phyloP scores from a whole-genome alignment of 2,113 vertebrate genomes.

The Desmodus rotundus region DNA sequence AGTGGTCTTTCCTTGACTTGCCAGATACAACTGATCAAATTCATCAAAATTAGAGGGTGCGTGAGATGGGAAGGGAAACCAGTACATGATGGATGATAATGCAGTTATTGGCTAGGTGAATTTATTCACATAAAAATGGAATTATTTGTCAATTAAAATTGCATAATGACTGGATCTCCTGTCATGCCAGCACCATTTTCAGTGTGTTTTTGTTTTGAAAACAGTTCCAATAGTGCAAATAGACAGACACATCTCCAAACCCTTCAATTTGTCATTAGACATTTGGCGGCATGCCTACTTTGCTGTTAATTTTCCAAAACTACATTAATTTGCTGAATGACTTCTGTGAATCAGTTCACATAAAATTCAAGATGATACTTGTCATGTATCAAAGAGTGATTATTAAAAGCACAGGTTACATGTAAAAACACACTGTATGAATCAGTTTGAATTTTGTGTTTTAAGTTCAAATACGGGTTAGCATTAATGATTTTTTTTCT shows the following conservation, averaged over 20 bases:
- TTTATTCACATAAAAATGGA: constrained; percentile 74
- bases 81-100: constrained; percentile 57
- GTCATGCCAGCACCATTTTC: constrained; percentile 75
- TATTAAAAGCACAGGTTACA: constrained; percentile 80
- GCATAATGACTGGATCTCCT: constrained; percentile 75
- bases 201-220: constrained; percentile 83
- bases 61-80: constrained; percentile 31
- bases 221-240: constrained; percentile 78
- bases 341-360: constrained; percentile 83
- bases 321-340: constrained; percentile 83
- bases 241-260: constrained; percentile 82
- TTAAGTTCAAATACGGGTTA: constrained; percentile 80
- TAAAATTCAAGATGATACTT: constrained; percentile 80
- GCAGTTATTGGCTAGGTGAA: constrained; percentile 72
- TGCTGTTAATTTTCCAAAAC: constrained; percentile 83
- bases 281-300: constrained; percentile 83
- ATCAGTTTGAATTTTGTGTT: constrained; percentile 79
- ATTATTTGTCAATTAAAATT: constrained; percentile 83
- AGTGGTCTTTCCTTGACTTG: constrained; percentile 57
- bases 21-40: constrained; percentile 62
- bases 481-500: constrained; percentile 77
- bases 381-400: constrained; percentile 78
- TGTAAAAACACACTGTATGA: constrained; percentile 77
- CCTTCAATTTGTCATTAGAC: constrained; percentile 84
- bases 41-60: constrained; percentile 62